Percentiles rank a stretch among this genome's conserved stretches.
Evolutionary conservation across 2,797 vertebrate genomes (phyloP).

Genomic region (Spizella passerina): DNA sequence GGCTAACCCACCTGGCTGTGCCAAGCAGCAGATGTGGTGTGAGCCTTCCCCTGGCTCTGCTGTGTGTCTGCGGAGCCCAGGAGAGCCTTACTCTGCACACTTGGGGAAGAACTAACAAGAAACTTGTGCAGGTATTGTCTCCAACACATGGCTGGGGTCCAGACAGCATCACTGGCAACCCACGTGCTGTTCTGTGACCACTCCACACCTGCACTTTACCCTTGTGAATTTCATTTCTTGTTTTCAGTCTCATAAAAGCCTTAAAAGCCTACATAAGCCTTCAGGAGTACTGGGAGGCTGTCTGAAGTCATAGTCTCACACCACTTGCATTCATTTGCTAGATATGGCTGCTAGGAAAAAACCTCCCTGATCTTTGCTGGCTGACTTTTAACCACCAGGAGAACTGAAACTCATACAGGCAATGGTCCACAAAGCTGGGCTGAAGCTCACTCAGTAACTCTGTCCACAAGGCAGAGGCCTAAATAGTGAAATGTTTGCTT

Average conservation of each 20-base stretch:
- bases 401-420: background rate
- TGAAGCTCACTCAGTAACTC: background rate
- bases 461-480: background rate
- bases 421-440: background rate
- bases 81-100: background rate
- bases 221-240: background rate
- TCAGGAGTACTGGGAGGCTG: background rate
- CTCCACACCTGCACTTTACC: background rate
- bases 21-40: background rate
- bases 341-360: background rate
- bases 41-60: background rate
- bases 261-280: background rate
- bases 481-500: background rate
- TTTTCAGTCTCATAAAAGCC: background rate
- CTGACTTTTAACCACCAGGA: background rate
- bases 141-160: rapidly evolving
- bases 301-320: background rate
- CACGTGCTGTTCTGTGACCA: rapidly evolving
- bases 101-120: rapidly evolving
- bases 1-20: background rate
- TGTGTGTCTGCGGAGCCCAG: background rate
- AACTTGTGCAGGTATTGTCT: background rate
- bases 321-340: background rate
- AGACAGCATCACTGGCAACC: background rate
- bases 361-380: background rate